Base-by-base conservation (phyloP, 2,797 vertebrate species). In the Halcyon badia region DNA sequence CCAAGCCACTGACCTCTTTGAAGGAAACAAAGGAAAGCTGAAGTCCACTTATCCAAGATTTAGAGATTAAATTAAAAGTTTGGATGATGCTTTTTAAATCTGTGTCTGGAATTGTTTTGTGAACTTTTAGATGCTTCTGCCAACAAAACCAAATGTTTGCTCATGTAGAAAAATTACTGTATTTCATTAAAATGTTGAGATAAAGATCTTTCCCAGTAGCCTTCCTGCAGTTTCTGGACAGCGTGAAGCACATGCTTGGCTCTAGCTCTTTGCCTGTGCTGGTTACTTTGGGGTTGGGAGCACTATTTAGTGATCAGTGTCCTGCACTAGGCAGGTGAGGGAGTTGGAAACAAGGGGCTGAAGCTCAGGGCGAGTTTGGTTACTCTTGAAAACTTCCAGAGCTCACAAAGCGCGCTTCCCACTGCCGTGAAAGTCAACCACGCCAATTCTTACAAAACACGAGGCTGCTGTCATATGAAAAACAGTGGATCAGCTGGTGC, bases 51-150 rank as follows among this genome's bases (percentile, higher is more conserved):
- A 77, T 62, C 16, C 21, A 75, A 80, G 78, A 89, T 80, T 52
- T 73, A 41, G 71, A 96, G 84, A 83, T 96, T 91, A 71, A 57
- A 83, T 96, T 91, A 71, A 57, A 94, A 71, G 37, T 92, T 54
- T 54, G 65, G 57, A 69, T 85, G 37, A 5, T 77, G 16, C 51
- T 80, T 82, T 54, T 54, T 18, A 54, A 18, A 31, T 54, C 51
- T 54, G 51, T 54, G 28, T 54, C 30, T 54, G 51, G 51, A 31
- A 10, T 54, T 54, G 28, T 54, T 54, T 19, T 54, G 28, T 54
- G 51, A 54, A 31, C 51, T 54, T 54, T 54, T 54, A 54, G 33
- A 5, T 77, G 18, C 51, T 80, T 82, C 69, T 93, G 80, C 68
- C 61, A 77, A 51, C 64, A 91, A 86, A 91, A 91, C 35, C 71